Base-by-base conservation (phyloP, 2,113 vertebrate genomes). In the Colius striatus region DNA sequence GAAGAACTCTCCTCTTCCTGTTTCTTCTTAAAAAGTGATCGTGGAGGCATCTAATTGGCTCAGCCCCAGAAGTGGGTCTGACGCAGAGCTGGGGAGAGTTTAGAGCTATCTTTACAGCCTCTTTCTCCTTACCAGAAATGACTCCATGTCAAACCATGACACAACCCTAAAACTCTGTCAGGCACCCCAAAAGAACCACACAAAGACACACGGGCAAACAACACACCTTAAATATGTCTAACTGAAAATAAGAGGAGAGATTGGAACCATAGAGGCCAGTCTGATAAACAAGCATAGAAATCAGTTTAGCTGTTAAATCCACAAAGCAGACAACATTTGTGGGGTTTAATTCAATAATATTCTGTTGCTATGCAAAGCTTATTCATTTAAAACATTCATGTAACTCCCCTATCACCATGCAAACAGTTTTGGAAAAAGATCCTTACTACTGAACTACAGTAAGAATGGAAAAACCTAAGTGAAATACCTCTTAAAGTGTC, bases 401-500 rank as follows among this genome's bases (percentile, higher is more conserved):
- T 36, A 76, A 55, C 32, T 71, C n/a, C 22, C 17, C 13, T 14
- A 45, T 6, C 34, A 43, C 26, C 30, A 65, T 4, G 17, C 0
- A 0, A 78, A 48, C n/a, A 41, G 15, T 73, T 96, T 75, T 48
- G 15, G 48, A 45, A 77, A 77, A 79, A 19, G 13, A 88, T 66
- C 10, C 36, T 89, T 84, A 21, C 26, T 87, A 41, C n/a, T 65
- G 38, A 86, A 48, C 32, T 87, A 41, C 1, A 4, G 21, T 21
- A 65, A 57, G 26, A 78, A 74, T 16, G 57, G 5, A 15, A 83
- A 84, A 93, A 78, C 11, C 10, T 32, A 43, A 78, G 21, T 23
- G 74, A 92, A 95, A 86, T 54, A n/a, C 53, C 82, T 90, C 36
- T 4, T 21, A 62, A 92, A 93, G 82, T 57, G 60, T 38, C 89